These are phyloP conservation scores for Drosophila sp. DNA, from an alignment of 1,140 invertebrate species.

Conservation along the genomic window DNA sequence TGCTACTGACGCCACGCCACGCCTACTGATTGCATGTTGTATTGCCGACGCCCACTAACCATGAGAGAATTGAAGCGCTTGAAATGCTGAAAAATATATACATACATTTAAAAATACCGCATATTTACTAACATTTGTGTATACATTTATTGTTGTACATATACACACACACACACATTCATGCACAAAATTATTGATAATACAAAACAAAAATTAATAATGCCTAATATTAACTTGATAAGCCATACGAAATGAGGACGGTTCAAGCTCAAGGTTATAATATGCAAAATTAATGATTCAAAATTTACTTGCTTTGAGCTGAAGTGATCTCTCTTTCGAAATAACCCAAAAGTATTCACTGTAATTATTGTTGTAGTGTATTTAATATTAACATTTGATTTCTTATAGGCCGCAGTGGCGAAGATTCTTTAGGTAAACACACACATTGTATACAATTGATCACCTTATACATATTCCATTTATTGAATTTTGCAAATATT, in stretches of 20 bases:
- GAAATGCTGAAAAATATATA: background rate
- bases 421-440: slow-evolving; percentile 62
- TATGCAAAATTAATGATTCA: slow-evolving; percentile 26
- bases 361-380: slow-evolving; percentile 15
- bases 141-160: slow-evolving; percentile 29
- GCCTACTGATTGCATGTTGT: slow-evolving; percentile 61
- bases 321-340: slow-evolving; percentile 27
- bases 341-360: slow-evolving; percentile 36
- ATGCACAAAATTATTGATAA: slow-evolving; percentile 31
- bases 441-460: background rate
- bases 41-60: slow-evolving; percentile 54
- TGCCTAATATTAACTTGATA: background rate
- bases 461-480: background rate
- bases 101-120: slow-evolving; percentile 8
- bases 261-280: slow-evolving; percentile 57
- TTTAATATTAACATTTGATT: slow-evolving; percentile 66
- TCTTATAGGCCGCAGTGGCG: slow-evolving; percentile 65
- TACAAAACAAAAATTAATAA: slow-evolving; percentile 20
- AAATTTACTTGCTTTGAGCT: slow-evolving; percentile 22
- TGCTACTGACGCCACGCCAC: slow-evolving; percentile 36
- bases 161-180: slow-evolving; percentile 1
- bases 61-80: slow-evolving; percentile 16
- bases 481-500: background rate
- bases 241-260: slow-evolving; percentile 22
- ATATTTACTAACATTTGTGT: slow-evolving; percentile 42